Evolutionary conservation across 2,113 vertebrate genomes (phyloP), one percentile per base, ranked within the genome.

Genomic region (Cyrtonyx montezumae): DNA sequence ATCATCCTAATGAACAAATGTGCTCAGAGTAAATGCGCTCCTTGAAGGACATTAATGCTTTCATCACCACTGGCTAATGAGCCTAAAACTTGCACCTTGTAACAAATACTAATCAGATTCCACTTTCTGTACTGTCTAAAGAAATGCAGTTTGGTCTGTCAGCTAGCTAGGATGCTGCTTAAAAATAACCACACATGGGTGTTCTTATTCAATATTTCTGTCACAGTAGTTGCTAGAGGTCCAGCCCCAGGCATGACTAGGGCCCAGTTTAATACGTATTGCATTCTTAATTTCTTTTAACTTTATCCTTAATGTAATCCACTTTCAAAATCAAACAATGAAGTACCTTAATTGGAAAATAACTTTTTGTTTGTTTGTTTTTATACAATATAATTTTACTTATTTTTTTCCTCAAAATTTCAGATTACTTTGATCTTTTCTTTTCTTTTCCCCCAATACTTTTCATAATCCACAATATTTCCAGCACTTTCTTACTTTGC

Each of bases 381-480:
- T 78, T 68, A 6, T 68, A 28, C 15, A 86, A 86, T 37, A 17
- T n/a, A 84, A 91, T 76, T 86, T 84, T 51, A 56, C 53, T 56
- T 22, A 36, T 74, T 66, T 88, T 84, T 70, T 1, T 13, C 18
- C 42, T 91, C 79, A 79, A 86, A 70, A 84, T 95, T 93, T 96
- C 74, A 49, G 82, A 76, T 89, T 79, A 86, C 43, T 93, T 77
- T 93, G 28, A n/a, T 82, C 79, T 63, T 70, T 90, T 93, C 79
- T 63, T 70, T 90, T 93, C 49, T 84, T 84, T 5, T 7, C 46
- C 3, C 10, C 30, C 55, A 87, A 90, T 96, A 58, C 87, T 97
- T 96, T 97, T 93, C 96, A 97, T 95, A 97, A 96, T 91, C 92
- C 91, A 92, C 96, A 95, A 88, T 79, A 76, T 22, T 96, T 96